These are phyloP conservation scores for Gadopsis bispinosus DNA, from an alignment of 2,797 vertebrate genomes.

Conservation along the genomic window DNA sequence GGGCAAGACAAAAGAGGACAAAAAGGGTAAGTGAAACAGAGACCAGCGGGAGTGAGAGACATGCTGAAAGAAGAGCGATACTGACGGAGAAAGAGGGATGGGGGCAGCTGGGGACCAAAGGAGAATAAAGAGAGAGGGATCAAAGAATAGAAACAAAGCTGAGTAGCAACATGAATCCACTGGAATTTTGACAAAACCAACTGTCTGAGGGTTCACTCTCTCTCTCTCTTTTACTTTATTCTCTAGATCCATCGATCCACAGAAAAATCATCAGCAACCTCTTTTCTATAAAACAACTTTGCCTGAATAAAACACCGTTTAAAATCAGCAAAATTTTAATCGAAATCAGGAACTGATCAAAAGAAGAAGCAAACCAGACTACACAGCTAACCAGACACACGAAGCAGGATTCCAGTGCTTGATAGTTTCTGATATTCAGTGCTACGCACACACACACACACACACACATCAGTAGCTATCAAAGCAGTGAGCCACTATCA, in stretches of 20 bases:
- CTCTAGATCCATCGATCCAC: background rate
- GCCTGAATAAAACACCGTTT: too few species aligned
- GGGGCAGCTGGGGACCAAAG: background rate
- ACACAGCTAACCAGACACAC: too few species aligned
- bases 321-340: too few species aligned
- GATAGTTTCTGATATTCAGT: too few species aligned
- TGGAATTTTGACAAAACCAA: slow-evolving; percentile 42
- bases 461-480: too few species aligned
- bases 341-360: too few species aligned
- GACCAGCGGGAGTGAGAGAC: slow-evolving; percentile 28
- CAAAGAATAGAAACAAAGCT: slow-evolving; percentile 44
- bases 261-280: background rate
- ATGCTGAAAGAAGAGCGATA: slow-evolving; percentile 1
- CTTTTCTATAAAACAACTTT: background rate
- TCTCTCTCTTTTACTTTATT: background rate
- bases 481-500: too few species aligned
- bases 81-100: background rate
- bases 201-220: background rate
- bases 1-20: slow-evolving; percentile 17
- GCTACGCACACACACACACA: too few species aligned
- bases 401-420: too few species aligned
- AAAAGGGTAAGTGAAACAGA: slow-evolving; percentile 12
- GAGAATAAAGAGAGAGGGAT: slow-evolving; percentile 36
- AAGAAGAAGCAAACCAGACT: too few species aligned
- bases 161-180: slow-evolving; percentile 47